These are phyloP conservation scores for Sphaerolaimus hirsutus DNA, from an alignment of 2,888 invertebrate genomes.

Conservation along the genomic window DNA sequence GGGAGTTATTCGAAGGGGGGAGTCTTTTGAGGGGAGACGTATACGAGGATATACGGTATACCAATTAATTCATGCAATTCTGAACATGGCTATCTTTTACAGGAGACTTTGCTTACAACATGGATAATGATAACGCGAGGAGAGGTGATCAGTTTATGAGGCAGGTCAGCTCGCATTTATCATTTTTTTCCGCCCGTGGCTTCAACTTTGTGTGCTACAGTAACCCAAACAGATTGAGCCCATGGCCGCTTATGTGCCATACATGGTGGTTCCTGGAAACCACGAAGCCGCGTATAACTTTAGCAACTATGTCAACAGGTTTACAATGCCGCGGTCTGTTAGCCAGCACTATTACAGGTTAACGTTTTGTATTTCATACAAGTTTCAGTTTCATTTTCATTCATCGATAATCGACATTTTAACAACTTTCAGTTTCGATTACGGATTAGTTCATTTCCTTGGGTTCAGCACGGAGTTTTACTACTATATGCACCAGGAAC, in stretches of 20 bases:
- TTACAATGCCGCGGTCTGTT: neutral
- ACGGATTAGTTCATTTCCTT: slow-evolving; percentile 70
- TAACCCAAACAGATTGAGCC: slow-evolving; percentile 77
- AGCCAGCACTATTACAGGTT: neutral
- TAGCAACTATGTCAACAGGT: slow-evolving; percentile 51
- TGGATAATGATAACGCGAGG: slow-evolving; percentile 40
- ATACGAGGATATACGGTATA: too few relatives aligned
- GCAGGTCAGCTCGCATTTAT: too few relatives aligned
- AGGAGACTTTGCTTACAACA: slow-evolving; percentile 78
- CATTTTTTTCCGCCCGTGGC: too few relatives aligned
- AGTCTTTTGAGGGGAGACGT: too few relatives aligned
- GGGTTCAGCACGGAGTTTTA: slow-evolving; percentile 79
- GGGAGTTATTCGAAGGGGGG: too few relatives aligned
- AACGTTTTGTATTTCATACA: too few relatives aligned
- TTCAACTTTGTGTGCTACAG: too few relatives aligned
- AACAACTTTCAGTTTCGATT: slow-evolving; percentile 42
- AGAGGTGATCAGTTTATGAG: slow-evolving; percentile 79
- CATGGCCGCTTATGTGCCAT: slow-evolving; percentile 63
- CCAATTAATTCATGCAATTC: too few relatives aligned
- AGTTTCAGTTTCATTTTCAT: neutral
- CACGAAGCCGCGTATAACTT: slow-evolving; percentile 47
- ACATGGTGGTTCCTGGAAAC: slow-evolving; percentile 45
- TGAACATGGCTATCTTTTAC: too few relatives aligned
- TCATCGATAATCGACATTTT: neutral
- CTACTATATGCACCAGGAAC: slow-evolving; percentile 61